These are phyloP conservation scores for Drosophila anceps DNA, from an alignment of 2,888 invertebrate genomes.

Conservation along the genomic window DNA sequence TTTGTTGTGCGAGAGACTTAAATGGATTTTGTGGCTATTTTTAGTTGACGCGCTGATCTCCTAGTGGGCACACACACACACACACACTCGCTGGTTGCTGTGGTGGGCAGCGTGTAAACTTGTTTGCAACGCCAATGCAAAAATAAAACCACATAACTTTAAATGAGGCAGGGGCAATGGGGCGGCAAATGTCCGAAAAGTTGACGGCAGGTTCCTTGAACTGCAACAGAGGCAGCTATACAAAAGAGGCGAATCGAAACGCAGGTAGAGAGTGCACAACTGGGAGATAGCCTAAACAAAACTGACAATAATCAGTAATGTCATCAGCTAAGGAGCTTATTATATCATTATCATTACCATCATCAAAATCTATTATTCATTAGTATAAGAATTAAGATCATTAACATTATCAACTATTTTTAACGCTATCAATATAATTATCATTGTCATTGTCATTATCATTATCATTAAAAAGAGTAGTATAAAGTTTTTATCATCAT, in stretches of 20 bases:
- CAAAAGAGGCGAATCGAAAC: background rate
- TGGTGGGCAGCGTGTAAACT: constrained; percentile 50
- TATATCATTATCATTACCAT: background rate
- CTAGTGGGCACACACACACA: constrained; percentile 45
- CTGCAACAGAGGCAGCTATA: constrained; percentile 2
- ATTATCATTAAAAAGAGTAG: too few species aligned
- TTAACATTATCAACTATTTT: background rate
- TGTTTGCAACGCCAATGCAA: constrained; percentile 51
- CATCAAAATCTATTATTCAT: background rate
- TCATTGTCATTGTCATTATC: background rate
- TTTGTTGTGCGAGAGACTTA: constrained; percentile 49
- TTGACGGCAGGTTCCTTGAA: constrained; percentile 64
- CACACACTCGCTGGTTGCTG: background rate
- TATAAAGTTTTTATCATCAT: too few species aligned
- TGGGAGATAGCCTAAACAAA: background rate
- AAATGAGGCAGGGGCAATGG: constrained; percentile 6
- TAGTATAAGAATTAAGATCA: too few species aligned
- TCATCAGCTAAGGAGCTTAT: background rate
- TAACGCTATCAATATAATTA: background rate
- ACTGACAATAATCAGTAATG: too few species aligned
- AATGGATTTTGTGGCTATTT: constrained; percentile 60
- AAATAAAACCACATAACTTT: constrained; percentile 22
- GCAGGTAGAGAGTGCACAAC: background rate
- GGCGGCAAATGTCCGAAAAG: constrained; percentile 14
- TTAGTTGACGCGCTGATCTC: constrained; percentile 51